A percentile compares a stretch with the other conserved stretches of the same genome.
These are phyloP conservation scores for Ctenopoma kingsleyae DNA, from an alignment of 2,797 vertebrate genomes.

Conservation along the genomic window DNA sequence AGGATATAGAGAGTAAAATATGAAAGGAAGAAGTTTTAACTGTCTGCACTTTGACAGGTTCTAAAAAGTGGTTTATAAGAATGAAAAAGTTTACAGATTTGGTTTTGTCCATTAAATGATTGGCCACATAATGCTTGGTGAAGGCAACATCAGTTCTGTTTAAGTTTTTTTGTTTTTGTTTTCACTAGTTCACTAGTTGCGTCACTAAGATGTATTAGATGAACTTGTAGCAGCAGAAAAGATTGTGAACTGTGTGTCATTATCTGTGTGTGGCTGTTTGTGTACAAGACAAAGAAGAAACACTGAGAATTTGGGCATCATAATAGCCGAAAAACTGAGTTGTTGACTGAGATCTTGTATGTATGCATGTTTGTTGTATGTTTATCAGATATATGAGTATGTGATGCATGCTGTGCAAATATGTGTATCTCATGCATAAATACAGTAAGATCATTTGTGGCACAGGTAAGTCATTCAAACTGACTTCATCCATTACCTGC, in stretches of 20 bases:
- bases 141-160: constrained; percentile 1
- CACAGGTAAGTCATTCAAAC: background rate
- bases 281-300: background rate
- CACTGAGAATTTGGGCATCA: no score
- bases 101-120: background rate
- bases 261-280: background rate
- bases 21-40: background rate
- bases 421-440: background rate
- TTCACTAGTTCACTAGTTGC: background rate
- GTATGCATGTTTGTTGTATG: no score
- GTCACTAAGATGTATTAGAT: constrained; percentile 6
- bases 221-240: background rate
- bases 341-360: background rate
- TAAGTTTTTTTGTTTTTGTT: background rate
- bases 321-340: no score
- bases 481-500: background rate
- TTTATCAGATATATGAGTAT: no score
- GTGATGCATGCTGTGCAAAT: background rate
- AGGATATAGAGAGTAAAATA: no score
- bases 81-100: no score
- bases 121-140: background rate
- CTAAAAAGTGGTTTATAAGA: no score
- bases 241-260: constrained; percentile 7
- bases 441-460: background rate
- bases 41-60: no score